A percentile compares a stretch with the other conserved stretches of the same genome.
These are phyloP conservation scores for Tachypleus tridentatus DNA, from an alignment of 1,140 invertebrate species.

Conservation along the genomic window DNA sequence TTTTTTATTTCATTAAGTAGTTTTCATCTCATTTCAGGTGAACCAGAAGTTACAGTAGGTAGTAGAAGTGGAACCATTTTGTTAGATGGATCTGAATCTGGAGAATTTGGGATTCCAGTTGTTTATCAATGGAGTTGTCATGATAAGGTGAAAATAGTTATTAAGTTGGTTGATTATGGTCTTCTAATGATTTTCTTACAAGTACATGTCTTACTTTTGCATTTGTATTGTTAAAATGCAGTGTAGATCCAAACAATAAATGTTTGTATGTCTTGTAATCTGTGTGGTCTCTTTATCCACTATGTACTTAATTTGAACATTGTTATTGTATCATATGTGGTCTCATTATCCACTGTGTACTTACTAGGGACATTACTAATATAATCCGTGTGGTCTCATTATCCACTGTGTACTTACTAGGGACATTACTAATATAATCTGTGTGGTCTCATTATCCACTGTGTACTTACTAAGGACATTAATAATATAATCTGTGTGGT, in stretches of 20 bases:
- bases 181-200: conserved; percentile 10
- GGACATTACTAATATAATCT: too few relatives aligned
- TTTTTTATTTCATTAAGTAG: neutral
- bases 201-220: conserved; percentile 4
- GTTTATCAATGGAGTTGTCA: conserved; percentile 24
- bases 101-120: conserved; percentile 8
- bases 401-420: too few relatives aligned
- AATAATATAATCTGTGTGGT: too few relatives aligned
- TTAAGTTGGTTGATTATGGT: neutral
- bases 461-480: too few relatives aligned
- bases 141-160: conserved; percentile 10
- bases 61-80: conserved; percentile 11
- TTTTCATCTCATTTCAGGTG: conserved; percentile 3
- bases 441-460: too few relatives aligned
- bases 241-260: neutral
- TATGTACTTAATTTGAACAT: too few relatives aligned
- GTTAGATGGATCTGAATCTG: conserved; percentile 9
- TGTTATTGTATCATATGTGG: too few relatives aligned
- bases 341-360: too few relatives aligned
- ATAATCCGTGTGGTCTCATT: too few relatives aligned
- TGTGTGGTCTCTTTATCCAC: too few relatives aligned
- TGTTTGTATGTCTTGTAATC: too few relatives aligned
- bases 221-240: neutral
- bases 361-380: too few relatives aligned
- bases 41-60: conserved; percentile 10